Percentiles rank a stretch among this genome's conserved stretches.
These are phyloP conservation scores for Parazoanthus darwini DNA, from an alignment of 92 coral and sea anemone genomes.

Conservation along the genomic window DNA sequence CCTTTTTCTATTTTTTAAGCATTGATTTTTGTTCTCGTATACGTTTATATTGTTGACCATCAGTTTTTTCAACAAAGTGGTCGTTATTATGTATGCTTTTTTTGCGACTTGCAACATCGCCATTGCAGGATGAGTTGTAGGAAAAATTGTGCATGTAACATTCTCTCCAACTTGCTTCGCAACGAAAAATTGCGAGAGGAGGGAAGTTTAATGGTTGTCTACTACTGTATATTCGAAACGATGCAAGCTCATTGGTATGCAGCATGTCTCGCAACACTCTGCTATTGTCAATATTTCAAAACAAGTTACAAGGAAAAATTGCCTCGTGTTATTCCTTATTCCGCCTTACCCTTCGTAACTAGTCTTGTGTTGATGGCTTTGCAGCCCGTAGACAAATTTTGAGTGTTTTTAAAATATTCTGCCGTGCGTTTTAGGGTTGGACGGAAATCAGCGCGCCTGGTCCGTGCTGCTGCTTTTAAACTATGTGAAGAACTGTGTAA, in stretches of 20 bases:
- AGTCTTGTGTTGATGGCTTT: too few relatives aligned
- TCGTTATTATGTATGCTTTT: not conserved
- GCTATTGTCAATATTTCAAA: not conserved
- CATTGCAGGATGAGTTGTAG: not conserved
- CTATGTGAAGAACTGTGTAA: slow-evolving; percentile 85
- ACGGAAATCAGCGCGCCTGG: slow-evolving; percentile 95
- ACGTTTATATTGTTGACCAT: not conserved
- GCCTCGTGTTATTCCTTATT: not conserved
- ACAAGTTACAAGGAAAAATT: not conserved
- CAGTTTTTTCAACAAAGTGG: not conserved
- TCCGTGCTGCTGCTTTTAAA: slow-evolving; percentile 98
- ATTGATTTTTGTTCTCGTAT: not conserved
- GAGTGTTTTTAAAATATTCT: not conserved
- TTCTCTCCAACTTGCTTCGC: not conserved
- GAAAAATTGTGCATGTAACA: not conserved
- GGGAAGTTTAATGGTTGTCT: not conserved
- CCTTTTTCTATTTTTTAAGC: not conserved
- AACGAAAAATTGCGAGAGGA: not conserved
- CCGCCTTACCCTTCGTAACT: too few relatives aligned
- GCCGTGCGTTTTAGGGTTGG: slow-evolving; percentile 75
- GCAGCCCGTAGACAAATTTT: too few relatives aligned
- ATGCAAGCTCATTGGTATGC: not conserved
- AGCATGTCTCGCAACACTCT: not conserved
- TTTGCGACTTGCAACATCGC: not conserved
- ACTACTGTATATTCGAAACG: not conserved